Base-by-base conservation (phyloP, 2,797 vertebrate species). In the Thalassophryne amazonica region DNA sequence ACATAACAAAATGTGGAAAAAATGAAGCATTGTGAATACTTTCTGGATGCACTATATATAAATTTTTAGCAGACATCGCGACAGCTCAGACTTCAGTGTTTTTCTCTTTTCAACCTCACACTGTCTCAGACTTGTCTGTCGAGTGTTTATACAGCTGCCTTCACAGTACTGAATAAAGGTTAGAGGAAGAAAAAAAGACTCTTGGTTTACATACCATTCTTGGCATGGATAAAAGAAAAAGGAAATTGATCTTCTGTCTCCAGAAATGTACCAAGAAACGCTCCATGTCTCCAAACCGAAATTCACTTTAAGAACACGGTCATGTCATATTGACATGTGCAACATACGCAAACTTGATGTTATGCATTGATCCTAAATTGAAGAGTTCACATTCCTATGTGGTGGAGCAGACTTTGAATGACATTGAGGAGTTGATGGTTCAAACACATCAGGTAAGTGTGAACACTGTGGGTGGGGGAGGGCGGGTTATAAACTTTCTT, bases 101-200 rank as follows among this genome's bases (percentile, higher is more conserved):
- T 53, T 55, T 50, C 60, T 64, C 45, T 37, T 60, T 39, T 43
- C 37, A 53, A 34, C 31, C 24, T 38, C 60, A 32, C 29, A 42
- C 51, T 60, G 41, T 11, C 33, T 60, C 3, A 1, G 24, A 56
- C 27, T 50, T 30, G 28, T 58, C 35, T n/a, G 30, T 24, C 6
- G 16, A 27, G 38, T 68, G 56, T 77, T 76, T 60, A 19, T 55
- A 51, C 60, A 68, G 65, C 69, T 62, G 57, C 43, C 60, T 56
- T 56, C 28, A 13, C 30, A 52, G 34, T n/a, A 7, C 37, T 51
- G 42, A 66, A 42, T 52, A 35, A 54, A 13, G 41, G 32, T 54
- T 38, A 19, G 18, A 43, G 32, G 17, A 49, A 34, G 35, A 66
- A 28, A 30, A n/a, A 19, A 49, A 32, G 28, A 40, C 19, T 36